Evolutionary conservation across 2,113 vertebrate genomes (phyloP), one percentile per base, ranked within the genome.

Genomic region (Rhagologus leucostigma): DNA sequence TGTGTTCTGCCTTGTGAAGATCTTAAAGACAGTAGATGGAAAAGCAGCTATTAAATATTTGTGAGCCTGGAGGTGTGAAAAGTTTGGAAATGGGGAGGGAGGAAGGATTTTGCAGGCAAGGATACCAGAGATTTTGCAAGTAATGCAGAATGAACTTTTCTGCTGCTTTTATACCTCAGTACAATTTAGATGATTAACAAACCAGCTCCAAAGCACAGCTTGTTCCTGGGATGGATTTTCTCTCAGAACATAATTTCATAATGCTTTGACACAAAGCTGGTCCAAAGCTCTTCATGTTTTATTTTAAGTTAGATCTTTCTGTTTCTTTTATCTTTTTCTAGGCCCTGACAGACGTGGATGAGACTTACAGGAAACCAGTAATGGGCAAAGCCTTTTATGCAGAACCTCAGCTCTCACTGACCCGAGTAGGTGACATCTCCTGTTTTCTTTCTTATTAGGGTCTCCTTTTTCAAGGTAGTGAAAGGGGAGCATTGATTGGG

Each of bases 311-410:
- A 13, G 8, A 47, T 71, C 39, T 89, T 84, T 85, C 30, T 0
- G 2, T 68, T 93, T 95, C 64, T 94, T 93, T 86, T 63, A 12
- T 75, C 80, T 68, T 85, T 79, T 65, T 94, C 29, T 87, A 99
- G 99, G 99, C 99, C 15, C 98, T 99, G 98, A 99, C 99, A 26
- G 99, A 99, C 10, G 99, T 99, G 33, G 99, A 99, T 94, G 99
- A 99, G 97, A 99, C 99, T 0, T 99, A 99, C 97, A 98, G 99
- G 93, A 99, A 99, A 74, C 99, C 99, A 70, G 97, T 99, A 68
- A 97, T 99, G 41, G 99, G 99, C 91, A 98, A 99, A 93, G 99
- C 99, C 1, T 97, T 99, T 41, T 98, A 99, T 23, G 98, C 99
- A 39, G 99, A 99, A 74, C 99, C 99, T 92, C 98, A 98, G 29